Evolutionary conservation across 2,888 invertebrate genomes (phyloP).

Genomic region (Sinodicranocentrus sp.): DNA sequence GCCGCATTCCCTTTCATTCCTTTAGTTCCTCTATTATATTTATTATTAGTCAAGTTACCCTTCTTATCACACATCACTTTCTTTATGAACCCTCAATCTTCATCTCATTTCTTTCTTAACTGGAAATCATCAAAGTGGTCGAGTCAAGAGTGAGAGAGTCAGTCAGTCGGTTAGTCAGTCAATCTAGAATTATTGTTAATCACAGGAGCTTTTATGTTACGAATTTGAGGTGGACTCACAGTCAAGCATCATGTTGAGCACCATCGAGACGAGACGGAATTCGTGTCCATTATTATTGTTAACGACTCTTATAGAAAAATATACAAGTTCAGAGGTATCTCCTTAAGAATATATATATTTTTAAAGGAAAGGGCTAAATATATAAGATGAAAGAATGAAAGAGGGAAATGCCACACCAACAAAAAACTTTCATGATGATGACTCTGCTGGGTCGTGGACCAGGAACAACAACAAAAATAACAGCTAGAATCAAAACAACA

Average conservation of each 20-base stretch:
- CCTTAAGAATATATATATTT: conserved; percentile 59
- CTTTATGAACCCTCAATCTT: conserved; percentile 40
- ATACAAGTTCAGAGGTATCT: conserved; percentile 19
- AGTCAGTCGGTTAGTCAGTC: conserved; percentile 64
- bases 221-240: conserved; percentile 52
- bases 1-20: conserved; percentile 49
- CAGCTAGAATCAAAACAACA: conserved; percentile 37
- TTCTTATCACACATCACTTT: conserved; percentile 61
- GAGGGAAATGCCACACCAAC: not conserved
- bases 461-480: conserved; percentile 51
- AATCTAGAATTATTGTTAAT: conserved; percentile 70
- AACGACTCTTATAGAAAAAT: conserved; percentile 58
- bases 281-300: conserved; percentile 61
- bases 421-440: conserved; percentile 7
- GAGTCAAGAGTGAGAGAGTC: conserved; percentile 21
- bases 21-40: conserved; percentile 16
- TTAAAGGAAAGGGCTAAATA: conserved; percentile 20
- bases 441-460: conserved; percentile 32
- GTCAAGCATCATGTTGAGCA: conserved; percentile 49
- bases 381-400: not conserved
- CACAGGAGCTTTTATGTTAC: conserved; percentile 58
- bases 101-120: conserved; percentile 44
- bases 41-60: conserved; percentile 64
- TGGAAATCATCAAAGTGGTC: conserved; percentile 59
- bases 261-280: conserved; percentile 65